Percentiles rank a stretch among this genome's conserved stretches.
phyloP scores from a whole-genome alignment of 2,797 vertebrate genomes.

The Corythornis leucogaster region DNA sequence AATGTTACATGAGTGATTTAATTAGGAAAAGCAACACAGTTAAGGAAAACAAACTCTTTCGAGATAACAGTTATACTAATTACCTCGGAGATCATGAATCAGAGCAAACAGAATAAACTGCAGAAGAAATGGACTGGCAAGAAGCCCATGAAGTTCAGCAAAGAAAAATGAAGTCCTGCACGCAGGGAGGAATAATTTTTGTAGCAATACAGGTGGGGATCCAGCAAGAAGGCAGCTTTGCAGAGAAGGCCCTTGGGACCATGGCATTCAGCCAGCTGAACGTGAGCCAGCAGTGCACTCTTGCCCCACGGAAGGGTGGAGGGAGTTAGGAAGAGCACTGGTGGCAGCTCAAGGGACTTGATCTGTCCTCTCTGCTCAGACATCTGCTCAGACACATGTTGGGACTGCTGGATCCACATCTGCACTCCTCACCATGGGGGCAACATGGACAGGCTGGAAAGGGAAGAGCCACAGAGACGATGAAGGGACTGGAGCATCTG shows the following conservation, averaged over 20 bases:
- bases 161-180: neutral
- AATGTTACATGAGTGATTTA: neutral
- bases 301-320: neutral
- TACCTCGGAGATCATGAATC: conserved; percentile 25
- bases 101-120: conserved; percentile 26
- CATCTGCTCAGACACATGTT: neutral
- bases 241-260: neutral
- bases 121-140: neutral
- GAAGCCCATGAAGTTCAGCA: neutral
- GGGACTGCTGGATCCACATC: neutral
- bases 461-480: neutral
- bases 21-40: conserved; percentile 18
- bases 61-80: neutral
- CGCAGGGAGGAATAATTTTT: neutral
- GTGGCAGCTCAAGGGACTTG: neutral
- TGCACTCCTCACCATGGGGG: neutral
- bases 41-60: conserved; percentile 23
- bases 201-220: neutral
- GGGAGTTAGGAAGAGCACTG: neutral
- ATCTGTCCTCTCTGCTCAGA: neutral
- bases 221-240: neutral
- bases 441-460: neutral
- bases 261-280: neutral
- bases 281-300: neutral
- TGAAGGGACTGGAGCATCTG: neutral